Evolutionary conservation across 37 sponge, comb jelly and placozoan species (phyloP), one percentile per base, ranked within the genome.

Genomic region (Halichondria panicea): DNA sequence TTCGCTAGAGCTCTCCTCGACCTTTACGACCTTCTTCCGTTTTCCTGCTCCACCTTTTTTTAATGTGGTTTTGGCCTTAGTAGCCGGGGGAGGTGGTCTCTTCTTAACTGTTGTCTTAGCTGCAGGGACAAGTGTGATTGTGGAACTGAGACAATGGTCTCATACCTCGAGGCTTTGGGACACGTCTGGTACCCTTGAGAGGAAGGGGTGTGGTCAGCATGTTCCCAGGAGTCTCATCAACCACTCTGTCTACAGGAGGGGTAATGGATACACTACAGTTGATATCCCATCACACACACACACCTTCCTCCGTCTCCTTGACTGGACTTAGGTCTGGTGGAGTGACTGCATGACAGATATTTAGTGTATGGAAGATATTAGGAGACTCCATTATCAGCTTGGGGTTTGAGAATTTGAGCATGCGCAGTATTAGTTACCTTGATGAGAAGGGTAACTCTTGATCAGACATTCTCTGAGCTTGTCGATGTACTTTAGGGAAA

Each of bases 401-500:
- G 9, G 73, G 25, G 48, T 61, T 0, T 75, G 63, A 12, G 30
- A 28, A 44, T 27, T 8, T 68, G 40, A 1, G 28, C 35, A 9
- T 9, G 50, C 9, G 50, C 50, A 18, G 50, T n/a, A n/a, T n/a
- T n/a, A n/a, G n/a, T n/a, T n/a, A n/a, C n/a, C n/a, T n/a, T n/a
- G n/a, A n/a, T n/a, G n/a, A n/a, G 58, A 19, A 11, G 74, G 75
- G 15, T 31, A 45, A 24, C 73, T 73, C 33, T 73, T 65, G 41
- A 24, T 65, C 53, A 87, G 58, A 11, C 21, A 31, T 19, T 42
- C 65, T 28, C 66, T 46, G 3, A 77, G 33, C 48, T 88, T 88
- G 30, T 76, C 36, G 36, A 88, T 19, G 66, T 88, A 88, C 8
- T 77, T 63, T 44, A 63, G 63, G 34, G 78, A 82, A 13, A 52